A percentile compares a stretch with the other conserved stretches of the same genome.
Conservation (phyloP, 2,797 vertebrate species). For the Chelon auratus region DNA sequence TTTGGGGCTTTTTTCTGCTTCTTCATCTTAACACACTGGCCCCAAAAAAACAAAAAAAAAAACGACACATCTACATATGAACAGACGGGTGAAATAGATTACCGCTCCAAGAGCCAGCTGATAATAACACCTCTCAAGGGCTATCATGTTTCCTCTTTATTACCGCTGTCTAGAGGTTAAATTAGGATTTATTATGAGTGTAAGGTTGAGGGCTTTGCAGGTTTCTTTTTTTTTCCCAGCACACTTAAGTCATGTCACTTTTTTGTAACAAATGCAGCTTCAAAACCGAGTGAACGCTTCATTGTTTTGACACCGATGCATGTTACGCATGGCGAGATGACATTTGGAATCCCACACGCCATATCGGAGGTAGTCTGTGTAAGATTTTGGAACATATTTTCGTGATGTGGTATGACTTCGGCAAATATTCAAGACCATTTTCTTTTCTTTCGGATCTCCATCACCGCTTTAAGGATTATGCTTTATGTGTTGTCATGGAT, state of each 20-base stretch:
- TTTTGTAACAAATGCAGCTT: conserved; percentile 10
- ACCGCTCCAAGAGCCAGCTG: conserved; percentile 59
- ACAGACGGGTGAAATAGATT: conserved; percentile 60
- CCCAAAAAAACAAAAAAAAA: conserved; percentile 1
- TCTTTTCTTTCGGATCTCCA: conserved; percentile 20
- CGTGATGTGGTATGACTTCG: conserved; percentile 10
- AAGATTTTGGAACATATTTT: background rate
- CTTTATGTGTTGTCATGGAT: conserved; percentile 54
- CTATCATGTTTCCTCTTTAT: conserved; percentile 53
- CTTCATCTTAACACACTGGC: conserved; percentile 41
- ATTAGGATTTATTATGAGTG: conserved; percentile 49
- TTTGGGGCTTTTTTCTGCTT: conserved; percentile 30
- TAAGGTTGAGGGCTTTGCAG: conserved; percentile 2
- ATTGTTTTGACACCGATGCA: background rate
- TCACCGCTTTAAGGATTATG: conserved; percentile 37
- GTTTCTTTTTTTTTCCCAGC: conserved; percentile 12
- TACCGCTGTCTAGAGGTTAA: conserved; percentile 47
- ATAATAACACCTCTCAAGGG: conserved; percentile 56
- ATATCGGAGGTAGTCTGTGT: background rate
- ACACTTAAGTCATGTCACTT: conserved; percentile 1
- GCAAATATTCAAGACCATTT: conserved; percentile 20
- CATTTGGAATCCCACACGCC: background rate
- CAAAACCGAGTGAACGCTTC: background rate
- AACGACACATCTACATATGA: conserved; percentile 50
- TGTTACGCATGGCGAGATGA: background rate